Evolutionary conservation across 2,888 invertebrate genomes (phyloP), one percentile per base, ranked within the genome.

Genomic region (Eupithecia inturbata): DNA sequence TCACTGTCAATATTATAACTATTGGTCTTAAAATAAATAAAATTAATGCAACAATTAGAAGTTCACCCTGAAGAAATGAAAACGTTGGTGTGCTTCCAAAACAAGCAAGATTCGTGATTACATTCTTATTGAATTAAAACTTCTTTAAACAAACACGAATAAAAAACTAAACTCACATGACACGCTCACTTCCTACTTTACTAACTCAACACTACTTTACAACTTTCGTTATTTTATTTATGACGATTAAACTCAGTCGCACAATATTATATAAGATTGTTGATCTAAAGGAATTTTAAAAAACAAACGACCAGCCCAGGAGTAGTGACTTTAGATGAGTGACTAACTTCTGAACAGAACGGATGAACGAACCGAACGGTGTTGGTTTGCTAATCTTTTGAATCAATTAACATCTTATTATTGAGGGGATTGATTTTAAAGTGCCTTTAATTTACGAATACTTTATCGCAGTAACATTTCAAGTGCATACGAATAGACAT

Each of bases 331-430:
- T 36, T 22, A n/a, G 39, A 36, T 2, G 66, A 66, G 36, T 26
- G 66, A 66, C 66, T 66, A 41, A 36, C 31, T 31, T 22, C 22
- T 22, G n/a, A 16, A 26, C 49, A 22, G 66, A 39, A 26, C 49
- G 39, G 66, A 39, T 66, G 36, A 64, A 66, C 66, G 39, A 26
- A 39, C 33, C 26, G 26, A 41, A 3, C 33, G 22, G 6, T 64
- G 62, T 28, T 57, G 22, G 57, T 57, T 64, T 64, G 63, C 28
- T 49, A 68, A 67, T 45, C 45, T 45, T 22, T 41, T 67, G 67
- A 67, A 67, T 67, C 64, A 62, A 41, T 74, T 72, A 71, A 19
- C 72, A 53, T 68, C 49, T 70, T 70, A 53, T 68, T 62, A 66
- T 41, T 26, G 64, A 14, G 19, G 31, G 9, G 9, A 64, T 64